phyloP scores from a whole-genome alignment of 2,113 vertebrate species.

The Stigmatopora nigra region DNA sequence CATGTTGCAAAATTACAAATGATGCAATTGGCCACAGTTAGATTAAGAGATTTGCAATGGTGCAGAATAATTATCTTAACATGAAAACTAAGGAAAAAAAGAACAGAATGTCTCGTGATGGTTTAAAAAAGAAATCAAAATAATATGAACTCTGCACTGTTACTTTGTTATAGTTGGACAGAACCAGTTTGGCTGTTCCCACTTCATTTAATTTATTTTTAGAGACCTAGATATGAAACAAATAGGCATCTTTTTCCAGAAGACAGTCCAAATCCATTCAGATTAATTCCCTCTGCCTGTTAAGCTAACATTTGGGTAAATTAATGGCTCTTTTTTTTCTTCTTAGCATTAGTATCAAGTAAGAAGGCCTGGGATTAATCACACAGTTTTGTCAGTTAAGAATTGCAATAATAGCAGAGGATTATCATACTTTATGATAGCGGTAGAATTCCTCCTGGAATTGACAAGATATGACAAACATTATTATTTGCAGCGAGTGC shows the following conservation, averaged over 20 bases:
- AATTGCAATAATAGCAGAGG: slow-evolving; percentile 1
- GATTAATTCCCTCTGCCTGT: slow-evolving; percentile 7
- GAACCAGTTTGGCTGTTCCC: slow-evolving; percentile 1
- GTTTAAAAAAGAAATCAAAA: not conserved
- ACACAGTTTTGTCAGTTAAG: slow-evolving; percentile 3
- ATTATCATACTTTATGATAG: slow-evolving; percentile 4
- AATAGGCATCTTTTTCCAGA: slow-evolving; percentile 12
- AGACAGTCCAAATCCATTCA: slow-evolving; percentile 2
- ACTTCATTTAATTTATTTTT: slow-evolving; percentile 11
- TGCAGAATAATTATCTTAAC: slow-evolving; percentile 10
- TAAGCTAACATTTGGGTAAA: not conserved
- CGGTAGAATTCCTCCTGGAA: slow-evolving; percentile 7
- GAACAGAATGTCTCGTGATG: not conserved
- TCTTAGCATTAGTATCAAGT: slow-evolving; percentile 4
- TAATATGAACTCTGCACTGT: not conserved
- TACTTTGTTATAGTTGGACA: slow-evolving; percentile 4
- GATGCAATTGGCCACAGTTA: not conserved
- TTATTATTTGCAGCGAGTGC: not conserved
- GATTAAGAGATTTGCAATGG: not conserved
- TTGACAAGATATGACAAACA: slow-evolving; percentile 16
- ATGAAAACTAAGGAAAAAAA: not conserved
- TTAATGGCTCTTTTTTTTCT: slow-evolving; percentile 2
- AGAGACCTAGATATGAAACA: slow-evolving; percentile 1
- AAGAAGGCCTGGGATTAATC: slow-evolving; percentile 12
- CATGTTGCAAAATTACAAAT: slow-evolving; percentile 8